These are phyloP conservation scores for Ceyx melanurus DNA, from an alignment of 2,113 vertebrate species.

Conservation along the genomic window DNA sequence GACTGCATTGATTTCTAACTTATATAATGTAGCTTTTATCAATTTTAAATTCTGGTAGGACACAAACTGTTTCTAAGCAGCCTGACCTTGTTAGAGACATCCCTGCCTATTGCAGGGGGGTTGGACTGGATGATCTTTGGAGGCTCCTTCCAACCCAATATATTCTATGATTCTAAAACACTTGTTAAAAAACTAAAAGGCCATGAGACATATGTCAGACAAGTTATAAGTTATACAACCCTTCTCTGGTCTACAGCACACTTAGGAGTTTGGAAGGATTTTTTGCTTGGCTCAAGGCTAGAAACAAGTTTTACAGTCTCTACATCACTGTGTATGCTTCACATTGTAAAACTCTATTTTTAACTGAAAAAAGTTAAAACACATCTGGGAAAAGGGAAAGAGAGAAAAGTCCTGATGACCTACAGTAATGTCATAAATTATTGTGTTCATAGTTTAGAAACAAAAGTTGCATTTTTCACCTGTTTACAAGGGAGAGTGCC, in stretches of 20 bases:
- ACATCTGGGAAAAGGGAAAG: not conserved
- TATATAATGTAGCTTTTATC: not conserved
- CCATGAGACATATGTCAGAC: not conserved
- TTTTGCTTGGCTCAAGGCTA: slow-evolving; percentile 2
- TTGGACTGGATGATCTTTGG: no score
- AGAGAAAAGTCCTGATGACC: not conserved
- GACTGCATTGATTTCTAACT: not conserved
- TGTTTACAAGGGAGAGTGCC: not conserved
- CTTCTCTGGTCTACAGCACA: not conserved
- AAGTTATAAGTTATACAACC: not conserved
- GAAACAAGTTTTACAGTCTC: not conserved
- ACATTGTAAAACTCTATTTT: not conserved
- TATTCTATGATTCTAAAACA: not conserved
- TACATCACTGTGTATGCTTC: not conserved
- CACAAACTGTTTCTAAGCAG: not conserved
- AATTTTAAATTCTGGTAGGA: not conserved
- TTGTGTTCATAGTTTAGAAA: not conserved
- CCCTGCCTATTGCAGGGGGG: no score
- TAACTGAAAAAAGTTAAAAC: not conserved
- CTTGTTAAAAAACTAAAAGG: not conserved
- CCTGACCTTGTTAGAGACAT: no score
- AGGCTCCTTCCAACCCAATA: no score
- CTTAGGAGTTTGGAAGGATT: not conserved
- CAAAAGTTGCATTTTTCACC: not conserved
- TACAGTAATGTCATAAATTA: not conserved